Conservation (phyloP, 2,797 vertebrate genomes). For the Enoplosus armatus region DNA sequence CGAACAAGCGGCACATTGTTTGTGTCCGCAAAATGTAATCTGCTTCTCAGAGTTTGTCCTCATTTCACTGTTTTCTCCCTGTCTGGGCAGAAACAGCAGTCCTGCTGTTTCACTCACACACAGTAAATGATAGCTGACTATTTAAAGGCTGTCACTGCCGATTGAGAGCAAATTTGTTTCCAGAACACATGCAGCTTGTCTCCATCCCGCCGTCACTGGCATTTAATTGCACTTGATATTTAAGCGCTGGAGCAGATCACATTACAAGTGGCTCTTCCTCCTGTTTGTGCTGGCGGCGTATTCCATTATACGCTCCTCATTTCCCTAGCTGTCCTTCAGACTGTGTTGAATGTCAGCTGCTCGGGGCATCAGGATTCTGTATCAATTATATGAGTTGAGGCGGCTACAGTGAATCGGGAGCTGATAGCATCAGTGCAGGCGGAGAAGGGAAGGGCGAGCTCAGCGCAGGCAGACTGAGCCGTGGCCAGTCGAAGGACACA, state of each 20-base stretch:
- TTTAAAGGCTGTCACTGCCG: constrained; percentile 45
- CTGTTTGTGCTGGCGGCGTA: constrained; percentile 72
- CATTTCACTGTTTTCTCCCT: constrained; percentile 14
- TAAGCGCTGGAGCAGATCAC: constrained; percentile 73
- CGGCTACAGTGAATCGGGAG: constrained; percentile 84
- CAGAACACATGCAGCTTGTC: constrained; percentile 47
- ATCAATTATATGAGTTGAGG: constrained; percentile 87
- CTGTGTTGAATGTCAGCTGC: constrained; percentile 85
- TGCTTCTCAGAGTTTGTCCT: constrained; percentile 33
- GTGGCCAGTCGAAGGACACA: constrained; percentile 42
- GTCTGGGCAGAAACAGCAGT: neutral
- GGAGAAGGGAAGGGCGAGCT: constrained; percentile 59
- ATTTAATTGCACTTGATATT: constrained; percentile 84
- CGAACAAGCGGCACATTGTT: neutral
- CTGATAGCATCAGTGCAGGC: constrained; percentile 86
- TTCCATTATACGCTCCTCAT: constrained; percentile 76
- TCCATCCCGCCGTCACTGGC: constrained; percentile 44
- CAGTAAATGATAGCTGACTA: constrained; percentile 50
- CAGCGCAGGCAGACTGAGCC: constrained; percentile 28
- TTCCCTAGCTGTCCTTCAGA: constrained; percentile 86
- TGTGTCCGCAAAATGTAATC: constrained; percentile 22
- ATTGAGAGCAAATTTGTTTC: constrained; percentile 57
- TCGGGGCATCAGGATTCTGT: constrained; percentile 78
- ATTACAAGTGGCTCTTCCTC: constrained; percentile 76
- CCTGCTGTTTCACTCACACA: constrained; percentile 27